Evolutionary conservation across 2,888 invertebrate genomes (phyloP), one percentile per base, ranked within the genome.

Genomic region (Nasonia oneida): DNA sequence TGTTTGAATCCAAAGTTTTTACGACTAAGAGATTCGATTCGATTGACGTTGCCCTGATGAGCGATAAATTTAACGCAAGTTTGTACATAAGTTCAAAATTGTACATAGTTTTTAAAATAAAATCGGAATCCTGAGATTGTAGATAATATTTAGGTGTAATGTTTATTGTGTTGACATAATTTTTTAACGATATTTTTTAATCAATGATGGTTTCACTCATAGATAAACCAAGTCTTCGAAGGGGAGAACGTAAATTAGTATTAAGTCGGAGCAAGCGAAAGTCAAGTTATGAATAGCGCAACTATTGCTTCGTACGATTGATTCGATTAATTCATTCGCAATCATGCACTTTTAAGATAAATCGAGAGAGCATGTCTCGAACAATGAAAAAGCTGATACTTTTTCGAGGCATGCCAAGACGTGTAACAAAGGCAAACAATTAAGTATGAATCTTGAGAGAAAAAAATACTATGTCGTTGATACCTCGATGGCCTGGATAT

Each of bases 401-500:
- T 42, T 86, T 73, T 67, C 53, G 33, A 81, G 57, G 57, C 83
- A 57, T 81, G 81, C 47, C n/a, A 81, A 73, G 29, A 37, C n/a
- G 15, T 29, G 29, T 67, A 75, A 74, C n/a, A 33, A 70, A 61
- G 33, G 71, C 75, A 67, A 80, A 75, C 37, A 67, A 37, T 50
- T 67, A 29, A 29, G 29, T 29, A 75, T 23, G 10, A 74, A 76
- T 76, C 33, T 5, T 33, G 37, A 61, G 47, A 14, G 15, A 50
- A 39, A 76, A 75, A 50, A 73, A 33, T 42, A 71, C 64, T 39
- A 53, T 84, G 81, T 87, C 82, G 78, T 37, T 87, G 86, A 84
- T 87, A 87, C 87, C 86, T 84, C 76, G 84, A 79, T 86, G 84
- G 86, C 87, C 87, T 87, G 87, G 86, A 86, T 87, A 85, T 87